Evolutionary conservation across 2,797 vertebrate genomes (phyloP).

Genomic region (Anabas testudineus): DNA sequence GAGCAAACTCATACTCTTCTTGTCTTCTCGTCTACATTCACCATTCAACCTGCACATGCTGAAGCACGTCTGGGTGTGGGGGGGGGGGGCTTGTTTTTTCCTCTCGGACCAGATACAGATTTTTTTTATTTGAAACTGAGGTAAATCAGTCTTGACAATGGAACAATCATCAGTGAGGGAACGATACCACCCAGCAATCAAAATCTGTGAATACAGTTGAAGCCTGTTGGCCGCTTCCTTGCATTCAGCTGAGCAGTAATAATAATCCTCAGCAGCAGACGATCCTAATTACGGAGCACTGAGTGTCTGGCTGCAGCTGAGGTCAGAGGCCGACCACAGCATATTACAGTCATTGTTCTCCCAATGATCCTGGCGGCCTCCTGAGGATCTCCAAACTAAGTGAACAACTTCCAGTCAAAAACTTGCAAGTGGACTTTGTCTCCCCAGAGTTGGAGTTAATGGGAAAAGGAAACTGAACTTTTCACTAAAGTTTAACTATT

Average conservation of each 20-base stretch:
- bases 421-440: slow-evolving; percentile 61
- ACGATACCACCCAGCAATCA: slow-evolving; percentile 48
- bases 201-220: neutral
- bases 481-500: slow-evolving; percentile 59
- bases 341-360: slow-evolving; percentile 76
- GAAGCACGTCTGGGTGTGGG: neutral
- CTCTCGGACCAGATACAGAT: slow-evolving; percentile 7
- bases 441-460: slow-evolving; percentile 67
- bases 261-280: slow-evolving; percentile 55
- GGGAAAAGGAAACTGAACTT: slow-evolving; percentile 64
- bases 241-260: slow-evolving; percentile 38
- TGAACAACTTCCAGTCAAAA: slow-evolving; percentile 57
- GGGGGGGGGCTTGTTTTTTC: neutral
- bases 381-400: slow-evolving; percentile 42
- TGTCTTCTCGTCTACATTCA: neutral
- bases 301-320: slow-evolving; percentile 40
- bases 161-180: slow-evolving; percentile 48
- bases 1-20: too few species aligned
- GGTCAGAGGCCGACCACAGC: slow-evolving; percentile 65
- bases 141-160: slow-evolving; percentile 47
- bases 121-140: neutral
- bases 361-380: slow-evolving; percentile 49
- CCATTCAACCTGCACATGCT: neutral
- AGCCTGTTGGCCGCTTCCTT: neutral
- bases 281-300: slow-evolving; percentile 61